Conservation (phyloP, 2,888 invertebrate genomes). For the Caenorhabditis sinica region DNA sequence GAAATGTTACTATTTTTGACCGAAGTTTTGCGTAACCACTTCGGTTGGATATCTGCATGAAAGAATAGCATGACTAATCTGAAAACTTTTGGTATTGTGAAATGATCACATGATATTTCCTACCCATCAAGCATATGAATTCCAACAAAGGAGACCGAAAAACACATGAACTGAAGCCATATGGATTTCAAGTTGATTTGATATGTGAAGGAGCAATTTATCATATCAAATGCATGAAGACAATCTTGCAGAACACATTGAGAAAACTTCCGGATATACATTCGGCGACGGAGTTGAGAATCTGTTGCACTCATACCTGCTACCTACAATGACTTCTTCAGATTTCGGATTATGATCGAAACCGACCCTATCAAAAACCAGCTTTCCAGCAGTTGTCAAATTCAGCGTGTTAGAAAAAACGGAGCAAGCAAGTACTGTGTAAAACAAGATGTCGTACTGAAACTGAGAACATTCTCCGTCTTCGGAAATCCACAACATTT, state of each 20-base stretch:
- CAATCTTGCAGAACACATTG: slow-evolving; percentile 20
- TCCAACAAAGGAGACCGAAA: slow-evolving; percentile 13
- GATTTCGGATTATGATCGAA: no score
- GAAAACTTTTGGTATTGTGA: background rate
- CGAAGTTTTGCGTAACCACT: slow-evolving; percentile 14
- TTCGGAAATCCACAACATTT: slow-evolving; percentile 30
- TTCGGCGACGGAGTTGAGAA: background rate
- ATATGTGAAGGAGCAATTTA: slow-evolving; percentile 4
- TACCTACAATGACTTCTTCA: background rate
- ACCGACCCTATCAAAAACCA: slow-evolving; percentile 17
- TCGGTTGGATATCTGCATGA: slow-evolving; percentile 20
- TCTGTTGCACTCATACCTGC: slow-evolving; percentile 12
- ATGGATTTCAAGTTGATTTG: background rate
- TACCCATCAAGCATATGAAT: slow-evolving; percentile 16
- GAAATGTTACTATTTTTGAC: slow-evolving; percentile 9
- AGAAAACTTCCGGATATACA: slow-evolving; percentile 15
- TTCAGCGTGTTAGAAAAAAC: slow-evolving; percentile 14
- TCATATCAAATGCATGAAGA: slow-evolving; percentile 21
- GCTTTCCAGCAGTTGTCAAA: slow-evolving; percentile 4
- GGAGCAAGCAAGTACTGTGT: slow-evolving; percentile 9
- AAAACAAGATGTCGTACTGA: slow-evolving; percentile 15
- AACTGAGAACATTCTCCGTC: background rate
- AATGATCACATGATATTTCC: background rate
- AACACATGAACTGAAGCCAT: slow-evolving; percentile 14
- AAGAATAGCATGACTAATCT: slow-evolving; percentile 17